Base-by-base conservation (phyloP, 2,888 invertebrate genomes). In the Melanotus villosus region DNA sequence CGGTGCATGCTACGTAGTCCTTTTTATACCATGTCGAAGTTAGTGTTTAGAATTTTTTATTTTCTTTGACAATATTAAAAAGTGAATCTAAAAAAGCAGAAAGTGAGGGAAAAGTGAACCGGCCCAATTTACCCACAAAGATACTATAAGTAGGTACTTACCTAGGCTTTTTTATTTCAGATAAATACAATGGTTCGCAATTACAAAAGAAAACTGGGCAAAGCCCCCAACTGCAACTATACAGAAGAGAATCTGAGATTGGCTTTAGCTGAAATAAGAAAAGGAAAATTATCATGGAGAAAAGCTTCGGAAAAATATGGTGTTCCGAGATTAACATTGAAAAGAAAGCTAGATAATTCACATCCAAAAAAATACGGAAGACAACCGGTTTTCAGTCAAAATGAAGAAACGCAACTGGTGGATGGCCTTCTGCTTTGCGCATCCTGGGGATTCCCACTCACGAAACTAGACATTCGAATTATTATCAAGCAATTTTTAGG, bases 151-250 rank as follows among this genome's bases (percentile, higher is more conserved):
- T 26, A n/a, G n/a, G n/a, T n/a, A n/a, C n/a, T n/a, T n/a, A n/a
- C n/a, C n/a, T n/a, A n/a, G n/a, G n/a, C n/a, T n/a, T n/a, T n/a
- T n/a, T n/a, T n/a, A n/a, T n/a, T n/a, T n/a, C n/a, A n/a, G n/a
- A n/a, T n/a, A n/a, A n/a, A n/a, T n/a, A n/a, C 18, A 47, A 47
- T 47, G 47, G 47, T 47, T 9, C 5, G 47, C 16, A 21, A 1
- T 18, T 21, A 7, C 21, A 21, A 47, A n/a, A 4, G 47, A 21
- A 18, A 18, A n/a, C n/a, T 47, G 47, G 9, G 23, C 1, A 47
- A 47, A 21, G 47, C 47, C 2, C 47, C 47, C 18, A 47, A 47
- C 9, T 47, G 47, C 21, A 47, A 47, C 19, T 47, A 47, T 21
- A 5, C 19, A 2, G 23, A 47, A 47, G 43, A 47, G 1, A 21